Percentiles rank a stretch among this genome's conserved stretches.
Evolutionary conservation across 2,113 vertebrate species (phyloP).

Genomic region (Caloenas nicobarica): DNA sequence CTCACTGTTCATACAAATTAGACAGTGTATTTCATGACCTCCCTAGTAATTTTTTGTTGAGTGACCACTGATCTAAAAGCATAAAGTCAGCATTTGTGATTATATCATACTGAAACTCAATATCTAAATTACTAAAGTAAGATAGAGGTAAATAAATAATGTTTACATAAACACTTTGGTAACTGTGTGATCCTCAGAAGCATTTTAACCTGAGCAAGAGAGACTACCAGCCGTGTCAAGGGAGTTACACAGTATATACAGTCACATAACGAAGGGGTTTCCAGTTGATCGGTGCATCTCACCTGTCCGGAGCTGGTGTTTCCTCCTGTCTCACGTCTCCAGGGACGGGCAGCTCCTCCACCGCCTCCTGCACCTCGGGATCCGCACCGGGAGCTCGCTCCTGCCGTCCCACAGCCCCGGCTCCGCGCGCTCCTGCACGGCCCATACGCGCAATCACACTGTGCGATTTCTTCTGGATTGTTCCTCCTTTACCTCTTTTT

Average conservation of each 20-base stretch:
- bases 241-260: accelerated
- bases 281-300: neutral
- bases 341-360: neutral
- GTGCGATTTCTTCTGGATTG: neutral
- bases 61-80: neutral
- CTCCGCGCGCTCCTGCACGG: neutral
- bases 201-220: neutral
- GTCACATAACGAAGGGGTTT: accelerated
- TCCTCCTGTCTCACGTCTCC: too few relatives aligned
- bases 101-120: neutral
- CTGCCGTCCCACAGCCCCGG: neutral
- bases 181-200: neutral
- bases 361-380: neutral
- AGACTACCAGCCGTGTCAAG: neutral
- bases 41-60: neutral
- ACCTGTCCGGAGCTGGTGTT: conserved; percentile 17
- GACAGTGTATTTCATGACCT: neutral
- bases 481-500: neutral
- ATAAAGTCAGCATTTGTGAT: neutral
- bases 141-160: neutral
- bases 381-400: too few relatives aligned
- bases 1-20: neutral
- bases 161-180: neutral
- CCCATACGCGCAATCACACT: neutral
- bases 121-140: neutral